Conservation (phyloP, 2,113 vertebrate genomes). For the Piprites chloris region DNA sequence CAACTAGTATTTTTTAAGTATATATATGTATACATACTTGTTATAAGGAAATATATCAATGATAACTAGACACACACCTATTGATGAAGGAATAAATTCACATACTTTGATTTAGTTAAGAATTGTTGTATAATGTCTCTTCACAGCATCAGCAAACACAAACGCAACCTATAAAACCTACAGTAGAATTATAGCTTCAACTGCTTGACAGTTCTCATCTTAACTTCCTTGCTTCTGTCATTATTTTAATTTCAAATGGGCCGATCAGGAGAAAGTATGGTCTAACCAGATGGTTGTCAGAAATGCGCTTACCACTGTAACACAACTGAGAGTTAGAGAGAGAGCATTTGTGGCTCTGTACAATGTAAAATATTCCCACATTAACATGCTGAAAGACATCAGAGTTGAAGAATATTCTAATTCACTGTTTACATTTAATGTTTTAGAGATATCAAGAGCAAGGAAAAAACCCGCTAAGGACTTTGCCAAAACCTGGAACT, state of each 20-base stretch:
- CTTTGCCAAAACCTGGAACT: slow-evolving; percentile 10
- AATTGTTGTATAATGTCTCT: not conserved
- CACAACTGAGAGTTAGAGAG: slow-evolving; percentile 7
- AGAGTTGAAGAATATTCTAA: slow-evolving; percentile 32
- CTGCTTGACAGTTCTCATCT: not conserved
- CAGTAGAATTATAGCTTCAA: slow-evolving; percentile 1
- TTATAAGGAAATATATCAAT: not conserved
- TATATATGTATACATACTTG: not conserved
- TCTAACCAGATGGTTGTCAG: slow-evolving; percentile 65
- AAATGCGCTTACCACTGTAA: slow-evolving; percentile 63
- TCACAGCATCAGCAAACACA: not conserved
- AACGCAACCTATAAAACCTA: not conserved
- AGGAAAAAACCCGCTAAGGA: not conserved
- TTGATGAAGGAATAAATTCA: not conserved
- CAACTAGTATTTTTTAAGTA: not conserved
- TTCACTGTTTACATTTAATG: slow-evolving; percentile 20
- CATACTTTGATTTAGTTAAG: not conserved
- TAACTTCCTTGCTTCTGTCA: slow-evolving; percentile 50
- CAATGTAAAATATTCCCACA: slow-evolving; percentile 4
- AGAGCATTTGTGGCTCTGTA: slow-evolving; percentile 5
- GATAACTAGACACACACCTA: not conserved
- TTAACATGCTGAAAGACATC: slow-evolving; percentile 41
- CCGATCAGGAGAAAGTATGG: slow-evolving; percentile 28
- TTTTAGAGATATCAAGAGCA: slow-evolving; percentile 38
- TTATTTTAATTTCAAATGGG: slow-evolving; percentile 64